phyloP scores from a whole-genome alignment of 2,797 vertebrate genomes.

The Dipus sagitta region DNA sequence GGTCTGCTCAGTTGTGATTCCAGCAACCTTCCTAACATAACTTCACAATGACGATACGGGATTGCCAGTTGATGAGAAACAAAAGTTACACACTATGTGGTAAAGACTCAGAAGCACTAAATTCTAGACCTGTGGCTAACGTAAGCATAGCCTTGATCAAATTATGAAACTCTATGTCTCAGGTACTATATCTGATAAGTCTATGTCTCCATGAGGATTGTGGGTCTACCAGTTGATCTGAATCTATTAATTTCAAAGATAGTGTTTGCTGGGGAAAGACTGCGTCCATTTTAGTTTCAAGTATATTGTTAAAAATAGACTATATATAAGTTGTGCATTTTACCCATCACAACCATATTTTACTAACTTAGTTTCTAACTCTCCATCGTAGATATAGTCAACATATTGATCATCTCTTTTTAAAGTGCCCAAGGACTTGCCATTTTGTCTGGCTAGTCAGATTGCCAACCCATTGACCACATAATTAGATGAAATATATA shows the following conservation, averaged over 20 bases:
- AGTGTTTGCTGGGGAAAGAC: neutral
- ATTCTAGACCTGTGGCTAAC: neutral
- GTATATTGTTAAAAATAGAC: neutral
- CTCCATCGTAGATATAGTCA: neutral
- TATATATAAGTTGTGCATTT: neutral
- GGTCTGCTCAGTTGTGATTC: neutral
- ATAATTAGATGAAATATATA: conserved; percentile 35
- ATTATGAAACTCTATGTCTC: neutral
- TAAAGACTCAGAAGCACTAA: neutral
- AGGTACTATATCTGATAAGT: neutral
- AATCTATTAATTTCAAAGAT: neutral
- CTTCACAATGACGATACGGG: neutral
- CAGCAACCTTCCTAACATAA: neutral
- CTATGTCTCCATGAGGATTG: neutral
- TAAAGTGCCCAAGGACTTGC: conserved; percentile 8
- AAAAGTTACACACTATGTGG: neutral
- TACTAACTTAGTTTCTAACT: neutral
- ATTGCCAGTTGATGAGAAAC: neutral
- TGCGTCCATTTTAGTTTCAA: conserved; percentile 21
- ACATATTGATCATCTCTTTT: neutral
- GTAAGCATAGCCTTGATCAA: neutral
- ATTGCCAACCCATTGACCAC: conserved; percentile 24
- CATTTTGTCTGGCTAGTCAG: conserved; percentile 10
- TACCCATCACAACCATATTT: neutral
- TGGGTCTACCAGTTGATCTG: neutral